phyloP scores from a whole-genome alignment of 2,888 invertebrate species.

The Argyresthia albistria region DNA sequence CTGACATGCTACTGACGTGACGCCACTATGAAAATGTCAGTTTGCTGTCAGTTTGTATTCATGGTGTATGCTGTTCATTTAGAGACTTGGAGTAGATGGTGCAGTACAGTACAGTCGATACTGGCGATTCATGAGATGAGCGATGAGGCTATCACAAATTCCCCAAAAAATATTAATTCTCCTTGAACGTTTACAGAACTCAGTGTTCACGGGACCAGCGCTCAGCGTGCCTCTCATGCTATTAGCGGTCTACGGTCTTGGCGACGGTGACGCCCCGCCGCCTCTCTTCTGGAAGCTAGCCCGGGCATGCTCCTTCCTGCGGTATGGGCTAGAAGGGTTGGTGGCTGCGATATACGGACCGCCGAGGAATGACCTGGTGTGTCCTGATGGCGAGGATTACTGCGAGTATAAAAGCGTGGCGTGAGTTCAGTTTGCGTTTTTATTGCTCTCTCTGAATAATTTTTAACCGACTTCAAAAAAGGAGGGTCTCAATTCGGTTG shows the following conservation, averaged over 20 bases:
- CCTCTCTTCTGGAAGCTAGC: slow-evolving; percentile 83
- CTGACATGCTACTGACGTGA: too few relatives aligned
- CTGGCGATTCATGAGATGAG: too few relatives aligned
- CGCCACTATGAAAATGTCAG: too few relatives aligned
- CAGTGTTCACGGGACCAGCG: slow-evolving; percentile 92
- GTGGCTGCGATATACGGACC: slow-evolving; percentile 86
- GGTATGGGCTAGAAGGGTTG: slow-evolving; percentile 87
- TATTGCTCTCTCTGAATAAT: too few relatives aligned
- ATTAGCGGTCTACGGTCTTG: slow-evolving; percentile 89
- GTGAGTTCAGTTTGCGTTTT: slow-evolving; percentile 48
- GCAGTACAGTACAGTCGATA: too few relatives aligned
- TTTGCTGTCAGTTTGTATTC: too few relatives aligned
- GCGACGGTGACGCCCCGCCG: slow-evolving; percentile 79
- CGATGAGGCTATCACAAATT: too few relatives aligned
- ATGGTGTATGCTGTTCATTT: too few relatives aligned
- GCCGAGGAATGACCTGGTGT: slow-evolving; percentile 80
- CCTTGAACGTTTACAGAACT: slow-evolving; percentile 71
- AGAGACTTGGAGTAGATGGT: too few relatives aligned
- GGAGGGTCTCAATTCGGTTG: too few relatives aligned
- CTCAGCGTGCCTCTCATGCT: slow-evolving; percentile 90
- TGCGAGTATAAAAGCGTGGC: slow-evolving; percentile 83
- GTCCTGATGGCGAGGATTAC: slow-evolving; percentile 79
- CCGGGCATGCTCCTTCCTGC: slow-evolving; percentile 87
- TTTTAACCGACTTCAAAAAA: too few relatives aligned
- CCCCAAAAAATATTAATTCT: too few relatives aligned